Evolutionary conservation across 2,113 vertebrate species (phyloP).

Genomic region (Melanotaenia duboulayi): DNA sequence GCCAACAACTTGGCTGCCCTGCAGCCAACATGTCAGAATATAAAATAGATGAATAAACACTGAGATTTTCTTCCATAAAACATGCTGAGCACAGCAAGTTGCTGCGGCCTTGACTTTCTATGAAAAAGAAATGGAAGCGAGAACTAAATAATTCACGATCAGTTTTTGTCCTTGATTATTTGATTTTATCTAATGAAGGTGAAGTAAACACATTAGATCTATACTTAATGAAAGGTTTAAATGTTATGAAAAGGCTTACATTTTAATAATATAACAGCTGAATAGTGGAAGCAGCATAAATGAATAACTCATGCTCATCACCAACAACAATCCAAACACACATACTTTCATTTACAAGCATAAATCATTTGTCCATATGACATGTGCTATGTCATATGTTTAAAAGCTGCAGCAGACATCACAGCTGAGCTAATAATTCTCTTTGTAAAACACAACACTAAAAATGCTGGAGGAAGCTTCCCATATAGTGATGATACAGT

Average conservation of each 20-base stretch:
- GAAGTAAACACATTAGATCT: background rate
- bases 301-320: background rate
- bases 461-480: background rate
- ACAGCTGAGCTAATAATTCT: background rate
- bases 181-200: background rate
- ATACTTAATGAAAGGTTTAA: too few species aligned
- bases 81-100: constrained; percentile 12
- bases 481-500: too few species aligned
- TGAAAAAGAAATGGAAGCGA: background rate
- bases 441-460: background rate
- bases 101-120: background rate
- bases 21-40: constrained; percentile 33
- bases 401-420: background rate
- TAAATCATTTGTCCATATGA: too few species aligned
- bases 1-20: constrained; percentile 3
- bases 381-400: background rate
- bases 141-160: background rate
- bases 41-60: constrained; percentile 34
- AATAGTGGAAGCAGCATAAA: background rate
- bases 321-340: too few species aligned
- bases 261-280: too few species aligned
- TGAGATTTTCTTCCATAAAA: constrained; percentile 21
- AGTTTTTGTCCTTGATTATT: background rate
- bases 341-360: too few species aligned
- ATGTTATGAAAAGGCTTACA: too few species aligned